Percentiles rank a stretch among this genome's conserved stretches.
Conservation (phyloP, 1,140 invertebrate genomes). For the Chrysoperla carnea region DNA sequence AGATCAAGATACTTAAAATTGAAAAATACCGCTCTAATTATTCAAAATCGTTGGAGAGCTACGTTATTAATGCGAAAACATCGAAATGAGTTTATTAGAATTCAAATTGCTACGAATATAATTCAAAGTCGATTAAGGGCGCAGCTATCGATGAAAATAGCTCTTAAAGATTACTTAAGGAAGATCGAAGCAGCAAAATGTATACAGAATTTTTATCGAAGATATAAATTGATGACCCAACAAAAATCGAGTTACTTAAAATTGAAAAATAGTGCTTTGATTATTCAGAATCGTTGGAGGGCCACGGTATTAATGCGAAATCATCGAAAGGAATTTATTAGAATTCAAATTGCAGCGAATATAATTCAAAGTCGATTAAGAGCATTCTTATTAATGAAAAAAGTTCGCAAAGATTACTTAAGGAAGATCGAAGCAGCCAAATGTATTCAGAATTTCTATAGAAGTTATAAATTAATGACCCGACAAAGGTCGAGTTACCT, state of each 20-base stretch:
- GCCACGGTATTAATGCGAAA: too few relatives aligned
- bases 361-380: too few relatives aligned
- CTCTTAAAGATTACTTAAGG: slow-evolving; percentile 3
- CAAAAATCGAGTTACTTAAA: too few relatives aligned
- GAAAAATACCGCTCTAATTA: slow-evolving; percentile 15
- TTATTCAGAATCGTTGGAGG: too few relatives aligned
- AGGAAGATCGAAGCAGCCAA: slow-evolving; percentile 13
- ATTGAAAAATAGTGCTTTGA: too few relatives aligned
- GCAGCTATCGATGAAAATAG: slow-evolving; percentile 1
- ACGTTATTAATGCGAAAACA: slow-evolving; percentile 3
- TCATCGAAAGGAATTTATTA: too few relatives aligned
- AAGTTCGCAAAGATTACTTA: slow-evolving; percentile 14
- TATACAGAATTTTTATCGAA: slow-evolving; percentile 14
- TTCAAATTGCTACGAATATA: slow-evolving; percentile 6
- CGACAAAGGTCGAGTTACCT: slow-evolving; percentile 15
- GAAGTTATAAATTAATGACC: slow-evolving; percentile 13
- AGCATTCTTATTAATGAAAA: slow-evolving; percentile 1
- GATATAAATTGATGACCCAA: slow-evolving; percentile 4
- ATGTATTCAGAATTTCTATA: slow-evolving; percentile 20
- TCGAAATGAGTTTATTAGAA: slow-evolving; percentile 16
- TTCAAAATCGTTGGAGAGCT: slow-evolving; percentile 15
- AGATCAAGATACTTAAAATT: slow-evolving; percentile 17
- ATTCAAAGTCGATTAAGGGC: neutral
- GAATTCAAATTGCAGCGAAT: too few relatives aligned
- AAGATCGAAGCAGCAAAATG: slow-evolving; percentile 8